These are phyloP conservation scores for Tholera decimalis DNA, from an alignment of 2,888 invertebrate species.

Conservation along the genomic window DNA sequence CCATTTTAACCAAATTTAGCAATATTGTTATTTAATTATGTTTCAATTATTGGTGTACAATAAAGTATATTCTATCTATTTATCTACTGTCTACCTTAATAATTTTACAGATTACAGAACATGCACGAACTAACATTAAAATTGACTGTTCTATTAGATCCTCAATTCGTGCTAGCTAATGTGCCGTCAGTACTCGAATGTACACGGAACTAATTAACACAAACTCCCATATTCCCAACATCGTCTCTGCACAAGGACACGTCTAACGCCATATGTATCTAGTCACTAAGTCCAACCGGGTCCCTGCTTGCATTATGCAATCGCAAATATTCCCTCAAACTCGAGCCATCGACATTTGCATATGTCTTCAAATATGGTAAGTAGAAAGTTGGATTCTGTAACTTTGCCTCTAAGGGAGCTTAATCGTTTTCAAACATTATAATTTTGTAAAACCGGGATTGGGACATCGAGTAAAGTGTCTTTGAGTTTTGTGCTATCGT, in stretches of 20 bases:
- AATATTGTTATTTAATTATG: too few species aligned
- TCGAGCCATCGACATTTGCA: slow-evolving; percentile 32
- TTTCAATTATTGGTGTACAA: too few species aligned
- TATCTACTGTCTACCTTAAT: too few species aligned
- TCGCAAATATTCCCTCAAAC: slow-evolving; percentile 43
- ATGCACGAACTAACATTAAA: background rate
- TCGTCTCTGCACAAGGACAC: background rate
- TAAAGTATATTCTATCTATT: too few species aligned
- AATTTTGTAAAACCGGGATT: slow-evolving; percentile 23
- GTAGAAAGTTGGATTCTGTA: slow-evolving; percentile 36
- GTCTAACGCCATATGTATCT: background rate
- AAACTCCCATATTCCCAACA: background rate
- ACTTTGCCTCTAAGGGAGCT: slow-evolving; percentile 32
- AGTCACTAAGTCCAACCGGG: background rate
- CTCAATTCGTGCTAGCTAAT: background rate
- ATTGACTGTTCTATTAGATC: background rate
- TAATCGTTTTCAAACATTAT: slow-evolving; percentile 46
- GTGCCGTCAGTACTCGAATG: background rate
- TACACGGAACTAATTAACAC: slow-evolving; percentile 5
- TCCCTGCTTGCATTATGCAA: slow-evolving; percentile 39
- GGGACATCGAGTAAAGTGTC: background rate
- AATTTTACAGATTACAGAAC: too few species aligned
- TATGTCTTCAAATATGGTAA: slow-evolving; percentile 32
- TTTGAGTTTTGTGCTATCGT: slow-evolving; percentile 4
- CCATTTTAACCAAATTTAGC: too few species aligned